These are phyloP conservation scores for Drosophila borborema DNA, from an alignment of 2,888 invertebrate species.

Conservation along the genomic window DNA sequence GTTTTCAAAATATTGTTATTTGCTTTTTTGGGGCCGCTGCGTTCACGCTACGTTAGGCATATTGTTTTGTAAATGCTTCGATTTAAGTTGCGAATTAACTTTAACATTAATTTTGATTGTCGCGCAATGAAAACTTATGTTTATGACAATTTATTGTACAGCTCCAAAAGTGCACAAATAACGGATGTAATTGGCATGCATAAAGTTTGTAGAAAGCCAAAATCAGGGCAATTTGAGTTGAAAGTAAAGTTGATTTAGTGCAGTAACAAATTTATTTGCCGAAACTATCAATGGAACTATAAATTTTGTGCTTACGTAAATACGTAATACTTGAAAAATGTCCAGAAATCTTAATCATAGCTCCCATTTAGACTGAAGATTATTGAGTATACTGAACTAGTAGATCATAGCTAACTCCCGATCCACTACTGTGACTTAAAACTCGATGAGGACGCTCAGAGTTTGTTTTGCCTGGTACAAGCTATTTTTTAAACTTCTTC, in stretches of 20 bases:
- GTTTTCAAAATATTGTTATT: constrained; percentile 73
- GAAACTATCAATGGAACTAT: too few species aligned
- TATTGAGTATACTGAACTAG: too few species aligned
- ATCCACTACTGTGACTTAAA: too few species aligned
- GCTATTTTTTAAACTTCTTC: too few species aligned
- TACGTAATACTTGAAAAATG: too few species aligned
- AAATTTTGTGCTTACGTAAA: too few species aligned
- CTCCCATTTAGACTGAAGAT: too few species aligned
- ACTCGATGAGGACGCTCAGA: too few species aligned
- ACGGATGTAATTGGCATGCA: constrained; percentile 22
- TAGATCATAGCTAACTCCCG: too few species aligned
- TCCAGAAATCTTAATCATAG: too few species aligned
- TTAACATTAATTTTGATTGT: constrained; percentile 66
- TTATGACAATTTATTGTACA: constrained; percentile 48
- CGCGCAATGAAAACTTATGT: constrained; percentile 53
- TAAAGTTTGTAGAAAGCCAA: constrained; percentile 7
- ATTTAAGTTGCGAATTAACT: constrained; percentile 66
- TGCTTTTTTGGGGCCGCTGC: constrained; percentile 54
- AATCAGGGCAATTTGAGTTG: background rate
- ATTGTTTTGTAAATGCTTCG: constrained; percentile 55
- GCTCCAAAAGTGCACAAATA: background rate
- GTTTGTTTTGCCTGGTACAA: too few species aligned
- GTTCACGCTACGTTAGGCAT: constrained; percentile 64
- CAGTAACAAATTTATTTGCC: too few species aligned
- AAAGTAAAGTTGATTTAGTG: background rate